These are phyloP conservation scores for Pelecanus crispus DNA, from an alignment of 2,113 vertebrate genomes.

Conservation along the genomic window DNA sequence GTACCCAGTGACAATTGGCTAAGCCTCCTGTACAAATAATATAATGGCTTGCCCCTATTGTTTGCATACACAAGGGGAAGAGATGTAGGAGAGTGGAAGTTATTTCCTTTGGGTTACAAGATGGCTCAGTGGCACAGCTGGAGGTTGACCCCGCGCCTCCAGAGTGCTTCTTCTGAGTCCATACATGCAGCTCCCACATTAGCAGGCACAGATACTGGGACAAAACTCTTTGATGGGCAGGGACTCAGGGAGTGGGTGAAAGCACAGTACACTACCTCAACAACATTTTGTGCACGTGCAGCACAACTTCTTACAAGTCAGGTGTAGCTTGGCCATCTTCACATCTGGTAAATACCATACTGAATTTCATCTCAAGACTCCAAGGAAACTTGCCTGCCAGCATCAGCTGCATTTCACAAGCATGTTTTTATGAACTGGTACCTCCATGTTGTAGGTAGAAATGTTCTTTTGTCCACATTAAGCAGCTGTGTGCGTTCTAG, in stretches of 20 bases:
- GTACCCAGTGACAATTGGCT: not conserved
- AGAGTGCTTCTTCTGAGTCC: not conserved
- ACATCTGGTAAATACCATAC: not conserved
- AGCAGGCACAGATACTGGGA: not conserved
- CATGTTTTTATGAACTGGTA: not conserved
- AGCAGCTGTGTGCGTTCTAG: not conserved
- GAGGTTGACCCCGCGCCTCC: not conserved
- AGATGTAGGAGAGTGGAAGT: not conserved
- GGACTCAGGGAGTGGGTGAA: not conserved
- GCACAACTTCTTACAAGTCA: not conserved
- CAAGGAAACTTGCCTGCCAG: not conserved
- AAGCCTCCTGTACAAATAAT: not conserved
- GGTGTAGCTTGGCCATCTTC: not conserved
- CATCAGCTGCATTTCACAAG: not conserved
- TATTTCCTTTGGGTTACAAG: not conserved
- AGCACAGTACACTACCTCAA: not conserved
- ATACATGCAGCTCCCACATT: accelerated
- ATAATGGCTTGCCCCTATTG: not conserved
- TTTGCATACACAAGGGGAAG: not conserved
- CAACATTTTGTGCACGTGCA: not conserved
- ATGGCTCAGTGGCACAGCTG: not conserved
- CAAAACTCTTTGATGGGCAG: not conserved
- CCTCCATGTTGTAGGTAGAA: not conserved
- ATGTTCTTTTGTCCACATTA: not conserved
- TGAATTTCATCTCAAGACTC: not conserved